Evolutionary conservation across 2,888 invertebrate genomes (phyloP).

Genomic region (Steinernema carpocapsae): DNA sequence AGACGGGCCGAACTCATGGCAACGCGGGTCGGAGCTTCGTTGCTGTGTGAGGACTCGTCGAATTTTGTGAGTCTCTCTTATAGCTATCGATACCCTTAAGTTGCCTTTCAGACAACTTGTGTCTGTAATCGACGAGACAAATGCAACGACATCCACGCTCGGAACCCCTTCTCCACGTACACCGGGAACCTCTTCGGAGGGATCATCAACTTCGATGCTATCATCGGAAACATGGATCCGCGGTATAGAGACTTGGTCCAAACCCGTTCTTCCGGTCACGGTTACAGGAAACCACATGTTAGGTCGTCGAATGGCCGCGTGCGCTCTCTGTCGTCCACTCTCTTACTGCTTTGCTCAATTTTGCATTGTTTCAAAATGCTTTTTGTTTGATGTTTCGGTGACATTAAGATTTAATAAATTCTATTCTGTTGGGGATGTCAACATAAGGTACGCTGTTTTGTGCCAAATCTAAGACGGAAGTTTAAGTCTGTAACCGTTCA

Average conservation of each 20-base stretch:
- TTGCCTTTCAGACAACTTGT: conserved; percentile 51
- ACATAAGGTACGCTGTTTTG: no score
- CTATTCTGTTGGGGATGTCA: no score
- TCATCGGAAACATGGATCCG: conserved; percentile 55
- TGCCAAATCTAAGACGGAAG: no score
- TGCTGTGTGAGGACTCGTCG: conserved; percentile 58
- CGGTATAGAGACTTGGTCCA: conserved; percentile 42
- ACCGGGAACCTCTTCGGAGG: conserved; percentile 55
- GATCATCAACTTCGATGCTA: conserved; percentile 55
- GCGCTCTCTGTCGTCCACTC: not conserved
- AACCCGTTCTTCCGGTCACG: not conserved
- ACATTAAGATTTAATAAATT: no score
- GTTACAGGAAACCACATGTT: not conserved
- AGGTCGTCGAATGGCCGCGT: not conserved
- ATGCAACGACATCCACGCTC: conserved; percentile 56
- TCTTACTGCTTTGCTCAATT: conserved; percentile 31
- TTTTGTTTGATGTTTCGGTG: not conserved
- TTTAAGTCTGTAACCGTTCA: no score
- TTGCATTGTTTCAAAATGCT: not conserved
- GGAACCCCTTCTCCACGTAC: conserved; percentile 53
- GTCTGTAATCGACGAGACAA: conserved; percentile 59
- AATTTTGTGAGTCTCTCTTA: conserved; percentile 37
- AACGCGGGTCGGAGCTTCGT: conserved; percentile 52
- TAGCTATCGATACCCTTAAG: no score
- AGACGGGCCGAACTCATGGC: conserved; percentile 46